Evolutionary conservation across 2,113 vertebrate species (phyloP).

Genomic region (Tringa solitaria): DNA sequence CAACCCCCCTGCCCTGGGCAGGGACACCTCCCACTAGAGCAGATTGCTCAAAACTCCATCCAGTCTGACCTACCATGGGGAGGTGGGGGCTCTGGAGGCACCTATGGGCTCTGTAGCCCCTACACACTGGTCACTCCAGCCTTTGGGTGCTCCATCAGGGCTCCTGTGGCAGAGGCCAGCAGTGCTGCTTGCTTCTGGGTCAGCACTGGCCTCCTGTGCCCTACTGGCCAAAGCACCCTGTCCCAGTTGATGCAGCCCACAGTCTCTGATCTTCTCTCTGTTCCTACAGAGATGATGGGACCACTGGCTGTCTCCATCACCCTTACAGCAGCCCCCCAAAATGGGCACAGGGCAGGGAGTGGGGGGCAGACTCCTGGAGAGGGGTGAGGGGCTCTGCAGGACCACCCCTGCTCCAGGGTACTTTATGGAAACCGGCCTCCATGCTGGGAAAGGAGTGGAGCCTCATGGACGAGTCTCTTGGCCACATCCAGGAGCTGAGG

Average conservation of each 20-base stretch:
- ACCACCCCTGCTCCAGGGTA: not conserved
- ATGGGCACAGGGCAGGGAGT: not conserved
- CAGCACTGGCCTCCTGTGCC: not conserved
- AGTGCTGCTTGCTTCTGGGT: not conserved
- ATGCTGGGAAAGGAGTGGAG: not conserved
- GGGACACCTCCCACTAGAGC: no score
- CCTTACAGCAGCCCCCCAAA: not conserved
- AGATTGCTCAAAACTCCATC: no score
- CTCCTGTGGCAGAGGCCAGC: not conserved
- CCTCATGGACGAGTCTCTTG: not conserved
- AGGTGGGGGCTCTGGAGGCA: not conserved
- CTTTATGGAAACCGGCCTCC: not conserved
- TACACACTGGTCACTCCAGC: fast-evolving
- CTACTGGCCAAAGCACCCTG: not conserved
- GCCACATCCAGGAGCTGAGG: not conserved
- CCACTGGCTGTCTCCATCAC: not conserved
- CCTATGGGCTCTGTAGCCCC: not conserved
- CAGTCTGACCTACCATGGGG: no score
- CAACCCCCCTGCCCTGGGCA: no score
- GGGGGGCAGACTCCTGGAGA: not conserved
- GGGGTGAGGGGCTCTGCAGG: not conserved
- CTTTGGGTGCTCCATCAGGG: not conserved
- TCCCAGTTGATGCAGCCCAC: not conserved
- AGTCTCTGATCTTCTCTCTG: not conserved
- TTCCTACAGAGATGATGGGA: fast-evolving